Evolutionary conservation across 1,140 invertebrate species (phyloP).

Genomic region (Steinernema khuongi): DNA sequence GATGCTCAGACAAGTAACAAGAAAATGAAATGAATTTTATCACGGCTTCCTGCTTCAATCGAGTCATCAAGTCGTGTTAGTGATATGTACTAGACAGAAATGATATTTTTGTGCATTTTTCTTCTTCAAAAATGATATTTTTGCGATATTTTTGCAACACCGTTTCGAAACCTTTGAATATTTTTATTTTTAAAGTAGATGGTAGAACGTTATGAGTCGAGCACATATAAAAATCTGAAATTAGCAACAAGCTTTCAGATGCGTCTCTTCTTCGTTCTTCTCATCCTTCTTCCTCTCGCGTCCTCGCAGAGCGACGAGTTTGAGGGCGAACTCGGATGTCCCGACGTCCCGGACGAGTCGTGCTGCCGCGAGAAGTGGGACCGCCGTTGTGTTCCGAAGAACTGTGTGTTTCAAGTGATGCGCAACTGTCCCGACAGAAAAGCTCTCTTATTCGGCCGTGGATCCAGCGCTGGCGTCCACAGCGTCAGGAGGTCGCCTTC

Average conservation of each 20-base stretch:
- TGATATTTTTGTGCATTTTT: no score
- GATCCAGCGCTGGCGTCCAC: background rate
- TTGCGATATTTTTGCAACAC: no score
- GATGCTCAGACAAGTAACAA: no score
- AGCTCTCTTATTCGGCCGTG: background rate
- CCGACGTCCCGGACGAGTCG: background rate
- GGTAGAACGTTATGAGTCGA: no score
- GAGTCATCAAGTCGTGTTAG: no score
- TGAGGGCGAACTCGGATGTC: background rate
- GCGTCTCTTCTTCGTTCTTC: background rate
- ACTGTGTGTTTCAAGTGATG: background rate
- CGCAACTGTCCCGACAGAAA: background rate
- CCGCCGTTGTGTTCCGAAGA: background rate
- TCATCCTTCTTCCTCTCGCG: background rate
- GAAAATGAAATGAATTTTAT: no score
- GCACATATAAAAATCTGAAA: no score
- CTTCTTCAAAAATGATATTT: no score
- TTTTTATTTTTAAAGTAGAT: no score
- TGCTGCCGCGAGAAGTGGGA: background rate
- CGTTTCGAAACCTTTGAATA: no score
- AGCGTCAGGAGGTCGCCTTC: background rate
- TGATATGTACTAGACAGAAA: no score
- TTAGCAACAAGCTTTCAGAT: background rate
- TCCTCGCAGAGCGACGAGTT: background rate
- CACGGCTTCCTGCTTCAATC: no score